These are phyloP conservation scores for Clarias laeviceps DNA, from an alignment of 2,797 vertebrate species.

Conservation along the genomic window DNA sequence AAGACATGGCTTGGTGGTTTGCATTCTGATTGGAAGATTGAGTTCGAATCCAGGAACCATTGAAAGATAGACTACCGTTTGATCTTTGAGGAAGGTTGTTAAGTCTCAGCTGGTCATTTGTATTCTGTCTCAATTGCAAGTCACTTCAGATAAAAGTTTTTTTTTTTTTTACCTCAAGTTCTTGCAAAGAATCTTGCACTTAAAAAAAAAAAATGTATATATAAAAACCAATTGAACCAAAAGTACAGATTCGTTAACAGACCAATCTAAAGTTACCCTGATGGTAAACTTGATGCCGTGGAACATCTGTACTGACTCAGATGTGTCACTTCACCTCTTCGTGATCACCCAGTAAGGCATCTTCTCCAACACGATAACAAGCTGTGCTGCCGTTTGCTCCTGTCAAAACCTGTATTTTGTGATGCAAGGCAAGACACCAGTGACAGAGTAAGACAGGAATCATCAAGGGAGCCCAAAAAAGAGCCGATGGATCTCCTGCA, in stretches of 20 bases:
- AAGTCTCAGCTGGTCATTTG: not conserved
- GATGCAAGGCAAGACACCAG: slow-evolving; percentile 34
- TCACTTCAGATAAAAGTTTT: not conserved
- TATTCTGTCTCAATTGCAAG: not conserved
- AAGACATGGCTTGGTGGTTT: not conserved
- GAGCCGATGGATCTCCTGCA: slow-evolving; percentile 44
- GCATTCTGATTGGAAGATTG: not conserved
- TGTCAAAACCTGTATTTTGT: slow-evolving; percentile 35
- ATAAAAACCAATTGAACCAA: not conserved
- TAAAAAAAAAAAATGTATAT: not conserved
- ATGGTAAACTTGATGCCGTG: slow-evolving; percentile 13
- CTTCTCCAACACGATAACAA: slow-evolving; percentile 34
- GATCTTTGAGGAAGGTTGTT: not conserved
- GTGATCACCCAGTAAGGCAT: slow-evolving; percentile 35
- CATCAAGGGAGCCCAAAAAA: slow-evolving; percentile 47
- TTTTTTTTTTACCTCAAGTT: not conserved
- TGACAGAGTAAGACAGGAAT: slow-evolving; percentile 36
- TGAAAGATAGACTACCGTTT: not conserved
- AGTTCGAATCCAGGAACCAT: not conserved
- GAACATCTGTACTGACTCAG: slow-evolving; percentile 33
- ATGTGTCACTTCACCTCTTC: slow-evolving; percentile 39
- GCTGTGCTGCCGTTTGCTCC: slow-evolving; percentile 26
- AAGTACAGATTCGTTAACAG: slow-evolving; percentile 10
- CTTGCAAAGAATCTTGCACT: not conserved
- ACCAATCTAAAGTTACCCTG: slow-evolving; percentile 12